Conservation (phyloP, 2,888 invertebrate genomes). For the Bellardia pandia region DNA sequence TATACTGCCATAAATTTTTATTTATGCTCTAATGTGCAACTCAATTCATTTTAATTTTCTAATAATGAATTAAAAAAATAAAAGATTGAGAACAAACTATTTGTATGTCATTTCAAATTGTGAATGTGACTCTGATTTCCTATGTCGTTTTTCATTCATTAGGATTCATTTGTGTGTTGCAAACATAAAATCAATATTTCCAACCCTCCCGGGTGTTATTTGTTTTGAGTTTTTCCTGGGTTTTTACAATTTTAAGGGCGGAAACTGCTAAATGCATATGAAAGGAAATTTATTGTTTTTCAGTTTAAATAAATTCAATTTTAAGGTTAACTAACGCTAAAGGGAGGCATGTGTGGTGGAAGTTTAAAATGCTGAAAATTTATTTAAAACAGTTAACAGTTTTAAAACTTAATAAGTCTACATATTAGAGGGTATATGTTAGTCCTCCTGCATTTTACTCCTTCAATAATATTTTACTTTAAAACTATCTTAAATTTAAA, state of each 20-base stretch:
- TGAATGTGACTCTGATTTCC: slow-evolving; percentile 19
- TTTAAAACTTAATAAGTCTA: no score
- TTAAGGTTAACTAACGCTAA: neutral
- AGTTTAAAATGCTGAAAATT: no score
- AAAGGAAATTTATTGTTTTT: slow-evolving; percentile 9
- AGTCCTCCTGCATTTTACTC: neutral
- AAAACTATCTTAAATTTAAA: neutral
- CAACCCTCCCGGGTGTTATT: slow-evolving; percentile 40
- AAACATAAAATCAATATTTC: slow-evolving; percentile 68
- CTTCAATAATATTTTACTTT: neutral
- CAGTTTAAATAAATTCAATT: neutral
- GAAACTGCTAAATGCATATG: slow-evolving; percentile 48
- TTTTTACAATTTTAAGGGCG: slow-evolving; percentile 45
- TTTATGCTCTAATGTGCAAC: slow-evolving; percentile 53
- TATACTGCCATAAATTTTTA: slow-evolving; percentile 19
- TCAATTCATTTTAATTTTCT: slow-evolving; percentile 44
- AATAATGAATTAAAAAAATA: slow-evolving; percentile 3
- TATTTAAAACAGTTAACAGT: no score
- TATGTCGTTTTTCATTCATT: slow-evolving; percentile 3
- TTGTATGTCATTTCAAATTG: slow-evolving; percentile 43
- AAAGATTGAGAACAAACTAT: slow-evolving; percentile 15
- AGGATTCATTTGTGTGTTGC: slow-evolving; percentile 29
- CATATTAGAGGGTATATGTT: no score
- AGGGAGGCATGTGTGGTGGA: neutral
- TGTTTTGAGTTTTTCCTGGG: neutral